These are phyloP conservation scores for Bos javanicus DNA, from an alignment of 2,113 vertebrate species.

Conservation along the genomic window DNA sequence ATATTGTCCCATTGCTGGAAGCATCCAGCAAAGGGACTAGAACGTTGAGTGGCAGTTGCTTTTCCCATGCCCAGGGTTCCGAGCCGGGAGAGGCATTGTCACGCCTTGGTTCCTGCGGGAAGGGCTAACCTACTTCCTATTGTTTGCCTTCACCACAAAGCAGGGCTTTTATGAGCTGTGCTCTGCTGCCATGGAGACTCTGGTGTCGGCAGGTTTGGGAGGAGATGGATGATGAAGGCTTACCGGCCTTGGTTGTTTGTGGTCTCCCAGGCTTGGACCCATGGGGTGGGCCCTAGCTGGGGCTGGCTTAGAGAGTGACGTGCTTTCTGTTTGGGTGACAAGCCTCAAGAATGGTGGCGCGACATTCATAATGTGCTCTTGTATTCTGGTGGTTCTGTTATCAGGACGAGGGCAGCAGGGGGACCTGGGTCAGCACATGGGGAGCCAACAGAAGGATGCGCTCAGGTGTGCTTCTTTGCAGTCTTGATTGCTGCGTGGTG, in stretches of 20 bases:
- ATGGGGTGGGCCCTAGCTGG: not conserved
- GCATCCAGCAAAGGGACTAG: not conserved
- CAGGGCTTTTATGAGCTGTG: not conserved
- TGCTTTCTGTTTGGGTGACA: not conserved
- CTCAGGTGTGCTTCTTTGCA: not conserved
- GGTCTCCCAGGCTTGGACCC: not conserved
- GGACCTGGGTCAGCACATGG: not conserved
- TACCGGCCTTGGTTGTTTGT: not conserved
- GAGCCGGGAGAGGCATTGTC: rapidly evolving
- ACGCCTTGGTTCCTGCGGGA: not conserved
- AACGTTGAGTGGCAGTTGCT: not conserved
- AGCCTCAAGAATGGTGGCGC: not conserved
- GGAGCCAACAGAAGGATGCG: not conserved
- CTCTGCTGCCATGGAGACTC: rapidly evolving
- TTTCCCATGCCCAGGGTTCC: not conserved
- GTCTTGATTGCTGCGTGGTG: not conserved
- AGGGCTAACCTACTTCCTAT: not conserved
- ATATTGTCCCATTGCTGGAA: not conserved
- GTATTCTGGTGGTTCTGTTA: not conserved
- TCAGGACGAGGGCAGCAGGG: not conserved
- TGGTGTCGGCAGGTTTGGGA: not conserved
- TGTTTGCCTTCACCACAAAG: not conserved
- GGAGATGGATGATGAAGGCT: not conserved
- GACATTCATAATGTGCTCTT: rapidly evolving
- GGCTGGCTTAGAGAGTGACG: not conserved